A percentile compares a stretch with the other conserved stretches of the same genome.
These are phyloP conservation scores for Neomorphus geoffroyi DNA, from an alignment of 2,797 vertebrate species.

Conservation along the genomic window DNA sequence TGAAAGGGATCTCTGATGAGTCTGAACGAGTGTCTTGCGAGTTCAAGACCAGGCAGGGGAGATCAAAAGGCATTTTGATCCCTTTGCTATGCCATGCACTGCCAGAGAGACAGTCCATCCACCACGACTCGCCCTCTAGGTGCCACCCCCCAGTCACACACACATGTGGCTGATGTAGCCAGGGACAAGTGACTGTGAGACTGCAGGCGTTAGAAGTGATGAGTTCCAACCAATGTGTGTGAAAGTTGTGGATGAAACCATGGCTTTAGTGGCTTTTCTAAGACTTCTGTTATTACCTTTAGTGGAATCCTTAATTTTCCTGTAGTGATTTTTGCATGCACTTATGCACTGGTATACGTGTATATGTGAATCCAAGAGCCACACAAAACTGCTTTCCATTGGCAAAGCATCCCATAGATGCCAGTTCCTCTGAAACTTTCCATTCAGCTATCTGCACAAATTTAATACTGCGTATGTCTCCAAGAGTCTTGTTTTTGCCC, in stretches of 20 bases:
- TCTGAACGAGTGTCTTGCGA: background rate
- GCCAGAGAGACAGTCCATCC: background rate
- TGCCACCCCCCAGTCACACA: background rate
- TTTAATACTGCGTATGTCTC: background rate
- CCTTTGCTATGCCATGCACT: background rate
- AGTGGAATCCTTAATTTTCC: background rate
- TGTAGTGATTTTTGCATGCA: background rate
- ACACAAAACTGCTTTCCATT: background rate
- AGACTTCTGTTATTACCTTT: background rate
- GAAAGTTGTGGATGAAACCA: background rate
- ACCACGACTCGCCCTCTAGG: background rate
- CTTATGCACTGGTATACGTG: background rate
- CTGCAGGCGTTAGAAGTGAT: background rate
- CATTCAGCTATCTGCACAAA: background rate
- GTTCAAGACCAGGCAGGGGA: background rate
- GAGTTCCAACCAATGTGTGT: rapidly evolving
- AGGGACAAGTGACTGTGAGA: background rate
- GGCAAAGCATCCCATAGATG: background rate
- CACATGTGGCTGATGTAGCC: rapidly evolving
- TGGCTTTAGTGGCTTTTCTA: background rate
- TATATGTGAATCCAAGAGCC: background rate
- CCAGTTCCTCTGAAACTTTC: constrained; percentile 16
- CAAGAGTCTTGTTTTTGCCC: constrained; percentile 26
- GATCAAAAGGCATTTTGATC: background rate
- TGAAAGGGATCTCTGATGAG: background rate